Evolutionary conservation across 2,113 vertebrate genomes (phyloP).

Genomic region (Carlito syrichta): DNA sequence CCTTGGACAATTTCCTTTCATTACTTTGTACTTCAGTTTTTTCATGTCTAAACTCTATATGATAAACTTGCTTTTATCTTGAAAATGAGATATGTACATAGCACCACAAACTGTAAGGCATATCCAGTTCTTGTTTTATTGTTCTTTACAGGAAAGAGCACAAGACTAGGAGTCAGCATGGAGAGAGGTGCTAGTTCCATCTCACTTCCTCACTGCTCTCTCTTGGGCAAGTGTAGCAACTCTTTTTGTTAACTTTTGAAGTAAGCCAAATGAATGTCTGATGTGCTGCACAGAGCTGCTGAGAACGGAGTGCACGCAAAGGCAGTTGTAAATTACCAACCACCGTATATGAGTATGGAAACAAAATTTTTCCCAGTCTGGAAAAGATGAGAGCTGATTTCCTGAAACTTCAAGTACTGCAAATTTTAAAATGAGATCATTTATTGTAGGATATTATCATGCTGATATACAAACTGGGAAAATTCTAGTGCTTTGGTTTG

Average conservation of each 20-base stretch:
- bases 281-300: neutral
- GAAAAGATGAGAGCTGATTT: neutral
- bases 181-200: neutral
- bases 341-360: neutral
- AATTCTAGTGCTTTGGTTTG: neutral
- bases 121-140: neutral
- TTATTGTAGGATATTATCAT: neutral
- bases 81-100: neutral
- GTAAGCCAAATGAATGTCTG: neutral
- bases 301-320: neutral
- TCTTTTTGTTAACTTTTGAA: neutral
- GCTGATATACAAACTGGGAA: neutral
- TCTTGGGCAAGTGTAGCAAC: neutral
- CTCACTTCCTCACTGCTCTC: neutral
- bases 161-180: neutral
- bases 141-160: neutral
- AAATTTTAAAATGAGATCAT: neutral
- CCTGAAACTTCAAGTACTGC: neutral
- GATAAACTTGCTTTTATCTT: constrained; percentile 1
- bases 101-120: neutral
- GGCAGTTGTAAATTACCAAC: neutral
- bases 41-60: neutral
- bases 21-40: neutral
- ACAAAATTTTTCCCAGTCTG: neutral
- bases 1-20: neutral